phyloP scores from a whole-genome alignment of 2,797 vertebrate genomes.

The Ammospiza maritima region DNA sequence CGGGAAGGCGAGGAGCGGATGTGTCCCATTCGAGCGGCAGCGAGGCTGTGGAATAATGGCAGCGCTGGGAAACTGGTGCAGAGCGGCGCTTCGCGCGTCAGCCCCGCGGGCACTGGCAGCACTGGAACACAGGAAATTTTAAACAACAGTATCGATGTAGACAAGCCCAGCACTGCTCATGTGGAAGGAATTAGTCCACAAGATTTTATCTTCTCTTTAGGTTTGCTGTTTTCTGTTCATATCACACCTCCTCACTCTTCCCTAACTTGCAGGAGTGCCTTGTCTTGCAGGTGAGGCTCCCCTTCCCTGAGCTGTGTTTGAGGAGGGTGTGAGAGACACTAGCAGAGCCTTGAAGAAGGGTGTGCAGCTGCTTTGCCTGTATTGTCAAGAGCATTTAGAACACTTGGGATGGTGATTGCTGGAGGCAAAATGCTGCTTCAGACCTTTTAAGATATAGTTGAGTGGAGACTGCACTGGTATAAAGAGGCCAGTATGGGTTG shows the following conservation, averaged over 20 bases:
- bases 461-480: background rate
- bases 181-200: slow-evolving; percentile 25
- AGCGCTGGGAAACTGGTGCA: slow-evolving; percentile 1
- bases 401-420: slow-evolving; percentile 1
- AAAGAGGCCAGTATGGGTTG: background rate
- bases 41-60: background rate
- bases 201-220: slow-evolving; percentile 28
- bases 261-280: background rate
- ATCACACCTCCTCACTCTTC: background rate
- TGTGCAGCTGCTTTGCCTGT: background rate
- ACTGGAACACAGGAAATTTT: background rate
- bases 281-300: background rate
- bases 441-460: background rate
- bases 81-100: background rate
- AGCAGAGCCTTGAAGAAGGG: background rate
- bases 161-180: background rate
- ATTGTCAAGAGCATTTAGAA: background rate
- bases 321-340: background rate
- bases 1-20: background rate
- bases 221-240: background rate
- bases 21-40: fast-evolving
- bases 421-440: background rate
- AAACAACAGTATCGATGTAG: background rate
- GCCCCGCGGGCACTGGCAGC: background rate
- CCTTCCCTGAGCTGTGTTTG: background rate